Conservation (phyloP, 2,888 invertebrate genomes). For the Sminthurinus aureus region DNA sequence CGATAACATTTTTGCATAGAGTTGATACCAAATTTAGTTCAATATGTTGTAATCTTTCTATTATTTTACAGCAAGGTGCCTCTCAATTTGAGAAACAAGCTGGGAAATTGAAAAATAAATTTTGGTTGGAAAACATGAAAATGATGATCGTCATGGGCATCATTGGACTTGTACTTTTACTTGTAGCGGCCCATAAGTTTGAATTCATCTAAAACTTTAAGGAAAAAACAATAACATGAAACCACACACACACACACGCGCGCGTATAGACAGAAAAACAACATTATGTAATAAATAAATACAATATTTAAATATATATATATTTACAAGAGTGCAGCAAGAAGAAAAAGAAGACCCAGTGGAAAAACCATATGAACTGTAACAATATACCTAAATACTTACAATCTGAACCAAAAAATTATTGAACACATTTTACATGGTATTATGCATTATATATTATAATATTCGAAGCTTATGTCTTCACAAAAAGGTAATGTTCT, state of each 20-base stretch:
- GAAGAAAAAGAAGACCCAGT: neutral
- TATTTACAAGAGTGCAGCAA: neutral
- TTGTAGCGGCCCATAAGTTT: conserved; percentile 37
- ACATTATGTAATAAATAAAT: neutral
- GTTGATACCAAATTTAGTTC: no score
- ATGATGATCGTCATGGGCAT: conserved; percentile 64
- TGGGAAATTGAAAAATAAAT: conserved; percentile 94
- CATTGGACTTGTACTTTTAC: conserved; percentile 62
- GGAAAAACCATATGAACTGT: no score
- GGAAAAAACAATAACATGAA: conserved; percentile 1
- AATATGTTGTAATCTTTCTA: neutral
- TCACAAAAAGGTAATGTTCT: no score
- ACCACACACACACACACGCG: conserved; percentile 10
- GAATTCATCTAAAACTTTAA: conserved; percentile 33
- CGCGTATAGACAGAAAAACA: neutral
- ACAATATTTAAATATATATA: neutral
- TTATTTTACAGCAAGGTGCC: conserved; percentile 80
- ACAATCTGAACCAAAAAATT: no score
- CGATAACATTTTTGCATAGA: no score
- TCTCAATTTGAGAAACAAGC: conserved; percentile 98
- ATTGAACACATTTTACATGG: no score
- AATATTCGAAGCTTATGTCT: no score
- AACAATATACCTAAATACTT: no score
- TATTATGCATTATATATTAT: no score
- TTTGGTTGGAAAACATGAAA: conserved; percentile 97